Conservation (phyloP, 1,140 invertebrate species). For the Caenorhabditis tropicalis region DNA sequence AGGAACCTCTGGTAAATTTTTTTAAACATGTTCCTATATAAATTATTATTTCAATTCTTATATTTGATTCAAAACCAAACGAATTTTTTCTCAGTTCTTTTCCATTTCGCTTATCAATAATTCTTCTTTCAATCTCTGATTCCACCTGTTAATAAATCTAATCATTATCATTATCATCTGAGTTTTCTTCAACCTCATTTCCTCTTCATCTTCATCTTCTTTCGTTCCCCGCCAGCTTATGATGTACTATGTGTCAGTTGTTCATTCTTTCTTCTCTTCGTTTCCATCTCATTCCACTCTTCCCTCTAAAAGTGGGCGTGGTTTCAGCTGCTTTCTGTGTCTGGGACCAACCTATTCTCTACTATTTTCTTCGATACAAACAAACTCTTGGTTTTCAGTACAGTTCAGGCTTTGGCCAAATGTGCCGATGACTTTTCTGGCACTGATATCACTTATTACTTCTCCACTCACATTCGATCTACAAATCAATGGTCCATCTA, state of each 20-base stretch:
- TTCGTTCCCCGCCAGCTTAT: constrained; percentile 23
- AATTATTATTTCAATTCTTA: too few species aligned
- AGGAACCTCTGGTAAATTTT: too few species aligned
- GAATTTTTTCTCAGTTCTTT: neutral
- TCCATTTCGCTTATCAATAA: neutral
- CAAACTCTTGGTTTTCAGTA: neutral
- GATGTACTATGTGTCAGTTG: constrained; percentile 44
- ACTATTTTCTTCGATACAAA: neutral
- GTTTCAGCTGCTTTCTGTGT: constrained; percentile 8
- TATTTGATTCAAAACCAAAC: too few species aligned
- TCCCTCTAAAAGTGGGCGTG: constrained; percentile 14
- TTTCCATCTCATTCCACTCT: neutral
- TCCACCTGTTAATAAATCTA: constrained; percentile 36
- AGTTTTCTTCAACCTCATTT: neutral
- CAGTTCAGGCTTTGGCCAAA: constrained; percentile 4
- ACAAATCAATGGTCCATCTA: neutral
- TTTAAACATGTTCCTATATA: too few species aligned
- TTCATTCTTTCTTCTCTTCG: neutral
- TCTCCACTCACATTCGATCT: constrained; percentile 21
- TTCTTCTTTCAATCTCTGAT: neutral
- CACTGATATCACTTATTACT: constrained; percentile 28
- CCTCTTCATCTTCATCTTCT: neutral
- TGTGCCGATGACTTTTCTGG: constrained; percentile 37
- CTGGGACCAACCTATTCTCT: neutral
- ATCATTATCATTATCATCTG: constrained; percentile 28